phyloP scores from a whole-genome alignment of 1,140 invertebrate species.

The Sinella curviseta region DNA sequence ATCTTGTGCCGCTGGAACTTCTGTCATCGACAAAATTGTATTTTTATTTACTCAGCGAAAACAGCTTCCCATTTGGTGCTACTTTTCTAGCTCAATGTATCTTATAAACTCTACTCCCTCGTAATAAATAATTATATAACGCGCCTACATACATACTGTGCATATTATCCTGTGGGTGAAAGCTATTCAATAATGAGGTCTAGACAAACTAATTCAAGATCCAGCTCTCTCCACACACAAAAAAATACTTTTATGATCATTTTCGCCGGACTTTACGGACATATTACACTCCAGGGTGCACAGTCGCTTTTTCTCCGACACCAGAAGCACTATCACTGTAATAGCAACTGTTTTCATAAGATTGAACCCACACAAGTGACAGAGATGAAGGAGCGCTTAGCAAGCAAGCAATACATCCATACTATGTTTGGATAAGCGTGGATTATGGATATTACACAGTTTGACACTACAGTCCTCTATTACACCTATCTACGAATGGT shows the following conservation, averaged over 20 bases:
- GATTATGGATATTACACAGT: no score
- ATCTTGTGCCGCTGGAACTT: no score
- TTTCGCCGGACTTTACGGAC: neutral
- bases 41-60: no score
- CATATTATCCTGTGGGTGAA: neutral
- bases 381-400: neutral
- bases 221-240: neutral
- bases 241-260: neutral
- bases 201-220: neutral
- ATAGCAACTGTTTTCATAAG: neutral
- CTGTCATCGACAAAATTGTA: no score
- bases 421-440: neutral
- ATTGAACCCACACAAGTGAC: neutral
- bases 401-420: neutral
- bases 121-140: neutral
- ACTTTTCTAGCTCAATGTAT: neutral
- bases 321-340: neutral
- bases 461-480: no score
- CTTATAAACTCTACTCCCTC: neutral
- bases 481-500: no score
- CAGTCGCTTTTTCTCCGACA: neutral
- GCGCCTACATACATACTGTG: neutral
- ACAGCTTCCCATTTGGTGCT: neutral
- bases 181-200: neutral
- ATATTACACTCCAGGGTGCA: conserved; percentile 8